Evolutionary conservation across 2,888 invertebrate genomes (phyloP), one percentile per base, ranked within the genome.

Genomic region (Lasioglossum figueresi): DNA sequence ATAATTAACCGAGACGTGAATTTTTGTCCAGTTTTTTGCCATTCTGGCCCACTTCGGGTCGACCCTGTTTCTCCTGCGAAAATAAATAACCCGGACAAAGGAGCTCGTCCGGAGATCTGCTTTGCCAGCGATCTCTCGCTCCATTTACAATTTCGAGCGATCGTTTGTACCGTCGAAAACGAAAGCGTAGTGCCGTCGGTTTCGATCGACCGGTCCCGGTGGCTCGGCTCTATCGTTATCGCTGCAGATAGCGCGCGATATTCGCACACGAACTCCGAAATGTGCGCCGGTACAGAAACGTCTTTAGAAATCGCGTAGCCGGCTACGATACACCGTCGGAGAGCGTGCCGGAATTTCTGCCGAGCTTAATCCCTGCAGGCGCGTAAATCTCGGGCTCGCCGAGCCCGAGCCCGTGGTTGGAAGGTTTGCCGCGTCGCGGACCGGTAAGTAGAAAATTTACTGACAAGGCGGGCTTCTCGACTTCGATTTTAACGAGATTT

Each of bases 401-500:
- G 31, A 63, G 31, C 31, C 56, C 56, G 56, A 56, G 56, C n/a
- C 10, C n/a, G n/a, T 56, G n/a, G n/a, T 23, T n/a, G n/a, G 56
- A n/a, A 56, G 56, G 56, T 12, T 56, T n/a, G n/a, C n/a, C n/a
- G n/a, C 2, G n/a, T 31, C 31, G 63, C 31, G 31, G 31, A 63
- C 16, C 63, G 31, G 63, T 31, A 31, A 63, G 63, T 63, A 63
- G 63, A 31, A 31, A 63, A 63, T 63, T 63, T 63, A 63, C 63
- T 19, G 31, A n/a, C 56, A 4, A 56, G 56, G n/a, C 12, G n/a
- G 56, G 56, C n/a, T n/a, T 12, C 56, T 56, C 56, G 4, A 56
- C 56, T 56, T 56, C 56, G 56, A 56, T 56, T 56, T n/a, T n/a
- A 56, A 56, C 56, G 56, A 56, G n/a, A 56, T n/a, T 56, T n/a